Evolutionary conservation across 2,113 vertebrate genomes (phyloP).

Genomic region (Gopherus flavomarginatus): DNA sequence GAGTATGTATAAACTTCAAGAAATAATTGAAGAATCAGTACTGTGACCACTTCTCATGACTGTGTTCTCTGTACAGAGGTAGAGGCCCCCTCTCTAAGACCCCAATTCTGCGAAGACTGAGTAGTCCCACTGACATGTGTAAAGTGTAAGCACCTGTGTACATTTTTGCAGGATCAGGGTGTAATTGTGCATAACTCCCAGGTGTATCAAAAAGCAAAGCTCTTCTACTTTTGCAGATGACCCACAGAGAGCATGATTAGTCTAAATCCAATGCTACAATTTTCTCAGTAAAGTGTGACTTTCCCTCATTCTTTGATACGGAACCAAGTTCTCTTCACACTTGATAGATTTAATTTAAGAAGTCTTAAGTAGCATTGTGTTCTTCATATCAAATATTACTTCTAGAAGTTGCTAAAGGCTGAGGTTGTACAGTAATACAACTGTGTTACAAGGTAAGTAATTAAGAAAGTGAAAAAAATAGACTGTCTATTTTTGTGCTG

Average conservation of each 20-base stretch:
- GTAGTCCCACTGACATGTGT: not conserved
- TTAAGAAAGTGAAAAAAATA: constrained; percentile 15
- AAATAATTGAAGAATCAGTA: not conserved
- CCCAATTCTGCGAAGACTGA: not conserved
- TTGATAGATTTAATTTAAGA: constrained; percentile 47
- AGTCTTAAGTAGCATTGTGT: constrained; percentile 13
- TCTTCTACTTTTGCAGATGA: constrained; percentile 19
- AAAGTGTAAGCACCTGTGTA: not conserved
- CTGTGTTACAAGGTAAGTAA: constrained; percentile 5
- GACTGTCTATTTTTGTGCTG: not conserved
- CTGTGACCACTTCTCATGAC: not conserved
- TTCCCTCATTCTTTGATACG: not conserved
- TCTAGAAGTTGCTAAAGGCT: constrained; percentile 36
- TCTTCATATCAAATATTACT: not conserved
- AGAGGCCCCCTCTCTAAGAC: not conserved
- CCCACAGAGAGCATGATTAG: not conserved
- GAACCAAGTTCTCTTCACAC: constrained; percentile 12
- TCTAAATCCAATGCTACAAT: not conserved
- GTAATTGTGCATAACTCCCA: not conserved
- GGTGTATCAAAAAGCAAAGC: not conserved
- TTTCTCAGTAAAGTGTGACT: not conserved
- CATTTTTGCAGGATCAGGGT: not conserved
- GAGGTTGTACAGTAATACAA: not conserved
- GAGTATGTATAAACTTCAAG: fast-evolving
- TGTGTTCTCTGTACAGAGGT: not conserved